These are phyloP conservation scores for Callionymus lyra DNA, from an alignment of 2,113 vertebrate genomes.

Conservation along the genomic window DNA sequence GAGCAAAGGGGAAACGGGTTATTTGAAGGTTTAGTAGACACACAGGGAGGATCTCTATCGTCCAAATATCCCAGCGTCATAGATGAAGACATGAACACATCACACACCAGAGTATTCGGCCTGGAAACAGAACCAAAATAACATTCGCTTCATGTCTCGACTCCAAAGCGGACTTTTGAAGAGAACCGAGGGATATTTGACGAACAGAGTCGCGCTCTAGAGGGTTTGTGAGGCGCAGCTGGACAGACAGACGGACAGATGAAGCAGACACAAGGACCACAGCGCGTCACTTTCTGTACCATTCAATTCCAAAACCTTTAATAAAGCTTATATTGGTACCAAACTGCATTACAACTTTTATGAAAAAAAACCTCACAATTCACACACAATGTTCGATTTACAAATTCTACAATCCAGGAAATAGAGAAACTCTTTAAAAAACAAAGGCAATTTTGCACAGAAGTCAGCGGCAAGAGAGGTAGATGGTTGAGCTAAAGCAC, in stretches of 20 bases:
- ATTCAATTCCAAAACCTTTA: conserved; percentile 92
- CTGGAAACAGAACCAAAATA: too few species aligned
- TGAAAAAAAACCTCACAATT: conserved; percentile 78
- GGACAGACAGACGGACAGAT: conserved; percentile 65
- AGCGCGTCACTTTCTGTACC: conserved; percentile 80
- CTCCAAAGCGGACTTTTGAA: conserved; percentile 2
- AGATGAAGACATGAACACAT: conserved; percentile 1
- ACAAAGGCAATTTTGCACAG: conserved; percentile 71
- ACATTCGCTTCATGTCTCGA: neutral
- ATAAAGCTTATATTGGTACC: conserved; percentile 88
- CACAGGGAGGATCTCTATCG: conserved; percentile 77
- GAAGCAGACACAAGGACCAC: conserved; percentile 97
- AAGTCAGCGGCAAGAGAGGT: conserved; percentile 59
- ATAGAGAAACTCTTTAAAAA: conserved; percentile 54
- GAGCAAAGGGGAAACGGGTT: conserved; percentile 85
- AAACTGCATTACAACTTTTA: conserved; percentile 91
- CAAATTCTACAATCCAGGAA: conserved; percentile 71
- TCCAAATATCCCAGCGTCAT: conserved; percentile 85
- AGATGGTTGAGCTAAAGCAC: conserved; percentile 55
- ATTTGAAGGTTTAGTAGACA: conserved; percentile 82
- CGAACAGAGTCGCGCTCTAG: conserved; percentile 69
- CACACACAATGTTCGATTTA: conserved; percentile 77
- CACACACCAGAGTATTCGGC: neutral
- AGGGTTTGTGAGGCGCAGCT: conserved; percentile 71
- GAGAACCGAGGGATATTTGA: conserved; percentile 82